Percentiles rank a stretch among this genome's conserved stretches.
These are phyloP conservation scores for Halictus quadricinctus DNA, from an alignment of 2,888 invertebrate genomes.

Conservation along the genomic window DNA sequence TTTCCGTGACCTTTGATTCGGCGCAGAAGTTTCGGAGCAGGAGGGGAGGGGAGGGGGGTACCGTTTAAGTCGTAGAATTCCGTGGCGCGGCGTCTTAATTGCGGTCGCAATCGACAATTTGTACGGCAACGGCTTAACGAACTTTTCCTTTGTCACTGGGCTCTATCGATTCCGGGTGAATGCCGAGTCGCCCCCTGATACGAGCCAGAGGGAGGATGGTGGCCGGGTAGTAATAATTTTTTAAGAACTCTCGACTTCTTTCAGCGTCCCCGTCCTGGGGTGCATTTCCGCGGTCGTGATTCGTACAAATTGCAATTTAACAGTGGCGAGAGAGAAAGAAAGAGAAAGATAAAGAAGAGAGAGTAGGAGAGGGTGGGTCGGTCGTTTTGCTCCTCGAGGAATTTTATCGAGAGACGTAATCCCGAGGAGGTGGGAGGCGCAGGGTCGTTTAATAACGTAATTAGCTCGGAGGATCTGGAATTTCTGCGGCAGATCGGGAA, in stretches of 20 bases:
- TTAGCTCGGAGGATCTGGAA: conserved; percentile 74
- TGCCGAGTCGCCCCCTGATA: conserved; percentile 34
- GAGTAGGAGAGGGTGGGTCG: conserved; percentile 22
- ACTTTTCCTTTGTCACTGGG: conserved; percentile 64
- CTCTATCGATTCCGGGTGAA: conserved; percentile 56
- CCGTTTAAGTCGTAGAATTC: conserved; percentile 3
- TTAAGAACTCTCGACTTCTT: conserved; percentile 64
- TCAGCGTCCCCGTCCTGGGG: conserved; percentile 27
- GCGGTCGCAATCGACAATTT: conserved; percentile 64
- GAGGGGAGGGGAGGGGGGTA: background rate
- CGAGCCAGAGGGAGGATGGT: conserved; percentile 11
- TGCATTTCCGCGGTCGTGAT: conserved; percentile 57
- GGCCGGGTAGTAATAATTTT: conserved; percentile 66
- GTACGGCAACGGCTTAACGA: conserved; percentile 62
- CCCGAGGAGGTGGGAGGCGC: conserved; percentile 47
- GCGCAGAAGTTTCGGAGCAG: background rate
- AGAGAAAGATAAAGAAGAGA: conserved; percentile 10
- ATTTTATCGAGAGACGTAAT: conserved; percentile 67
- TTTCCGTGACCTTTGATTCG: background rate
- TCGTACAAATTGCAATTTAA: conserved; percentile 70
- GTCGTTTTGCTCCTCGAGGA: conserved; percentile 52
- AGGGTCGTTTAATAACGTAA: conserved; percentile 73
- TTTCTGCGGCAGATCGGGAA: conserved; percentile 73
- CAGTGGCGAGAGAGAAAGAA: conserved; percentile 55
- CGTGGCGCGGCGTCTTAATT: conserved; percentile 58